Evolutionary conservation across 2,888 invertebrate species (phyloP), one percentile per base, ranked within the genome.

Genomic region (Diaprepes abbreviatus): DNA sequence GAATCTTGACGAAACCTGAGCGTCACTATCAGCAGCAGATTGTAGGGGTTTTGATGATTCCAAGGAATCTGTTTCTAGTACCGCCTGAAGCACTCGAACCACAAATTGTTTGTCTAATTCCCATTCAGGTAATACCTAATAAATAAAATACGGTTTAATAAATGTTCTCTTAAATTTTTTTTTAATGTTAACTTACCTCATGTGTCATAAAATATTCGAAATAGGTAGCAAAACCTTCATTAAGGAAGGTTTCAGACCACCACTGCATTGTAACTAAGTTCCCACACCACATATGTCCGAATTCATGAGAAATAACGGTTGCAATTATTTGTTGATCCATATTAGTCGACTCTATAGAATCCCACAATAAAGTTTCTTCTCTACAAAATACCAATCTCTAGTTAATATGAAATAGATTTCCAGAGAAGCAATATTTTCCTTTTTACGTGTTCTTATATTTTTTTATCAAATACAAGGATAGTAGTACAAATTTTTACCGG

Each of bases 281-380:
- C 4, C 93, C 93, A 75, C 93, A 92, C 93, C 93, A 93, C 86
- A 91, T 92, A 81, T 95, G 95, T 1, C 91, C 89, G 63, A 93
- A 83, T 81, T 95, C 95, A 77, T 95, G 94, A 0, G 92, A 86
- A 2, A 92, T 86, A 1, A 90, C 89, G 14, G 90, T 87, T 0
- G 90, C 89, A 1, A 92, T 87, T 48, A 86, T 85, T 74, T 92
- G 90, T 43, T 74, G 72, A 58, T 73, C 70, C 0, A 14, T 40
- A 45, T 73, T 75, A 0, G 77, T 75, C 0, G 77, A 75, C 40
- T 76, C 73, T 0, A 50, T 40, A 9, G 77, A 76, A 60, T 86
- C 83, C 74, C 85, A 86, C 1, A 91, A 80, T 40, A 91, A 83
- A 0, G 87, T 82, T 3, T 89, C 88, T 80, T 91, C 91, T 74